phyloP scores from a whole-genome alignment of 2,888 invertebrate genomes.

The Argynnis bischoffii region DNA sequence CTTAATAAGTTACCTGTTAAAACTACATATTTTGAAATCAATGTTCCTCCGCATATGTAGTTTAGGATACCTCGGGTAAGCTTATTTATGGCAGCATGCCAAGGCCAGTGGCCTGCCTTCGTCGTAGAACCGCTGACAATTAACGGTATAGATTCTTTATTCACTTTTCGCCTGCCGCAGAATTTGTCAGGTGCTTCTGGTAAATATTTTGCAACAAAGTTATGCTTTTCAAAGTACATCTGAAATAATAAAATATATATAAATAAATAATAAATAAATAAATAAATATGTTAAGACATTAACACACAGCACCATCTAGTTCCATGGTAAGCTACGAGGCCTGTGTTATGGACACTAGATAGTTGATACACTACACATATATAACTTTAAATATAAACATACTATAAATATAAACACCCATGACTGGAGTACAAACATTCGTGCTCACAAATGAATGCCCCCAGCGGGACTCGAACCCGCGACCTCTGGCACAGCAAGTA shows the following conservation, averaged over 20 bases:
- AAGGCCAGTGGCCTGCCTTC: constrained; percentile 65
- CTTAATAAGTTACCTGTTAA: constrained; percentile 52
- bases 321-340: no score
- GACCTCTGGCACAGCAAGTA: no score
- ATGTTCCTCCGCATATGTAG: constrained; percentile 63
- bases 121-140: constrained; percentile 57
- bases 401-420: no score
- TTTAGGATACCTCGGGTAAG: constrained; percentile 42
- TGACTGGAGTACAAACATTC: no score
- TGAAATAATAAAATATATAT: not conserved
- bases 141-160: constrained; percentile 53
- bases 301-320: no score
- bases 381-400: no score
- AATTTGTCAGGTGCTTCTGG: constrained; percentile 21
- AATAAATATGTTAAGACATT: no score
- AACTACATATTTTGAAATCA: constrained; percentile 52
- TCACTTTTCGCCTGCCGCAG: constrained; percentile 34
- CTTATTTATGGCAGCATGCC: constrained; percentile 61
- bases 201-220: not conserved
- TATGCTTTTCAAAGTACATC: constrained; percentile 17
- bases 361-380: no score
- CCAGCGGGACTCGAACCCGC: no score
- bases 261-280: no score
- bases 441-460: no score
- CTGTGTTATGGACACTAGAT: no score